A percentile compares a stretch with the other conserved stretches of the same genome.
These are phyloP conservation scores for Planococcus citri DNA, from an alignment of 1,140 invertebrate genomes.

Conservation along the genomic window DNA sequence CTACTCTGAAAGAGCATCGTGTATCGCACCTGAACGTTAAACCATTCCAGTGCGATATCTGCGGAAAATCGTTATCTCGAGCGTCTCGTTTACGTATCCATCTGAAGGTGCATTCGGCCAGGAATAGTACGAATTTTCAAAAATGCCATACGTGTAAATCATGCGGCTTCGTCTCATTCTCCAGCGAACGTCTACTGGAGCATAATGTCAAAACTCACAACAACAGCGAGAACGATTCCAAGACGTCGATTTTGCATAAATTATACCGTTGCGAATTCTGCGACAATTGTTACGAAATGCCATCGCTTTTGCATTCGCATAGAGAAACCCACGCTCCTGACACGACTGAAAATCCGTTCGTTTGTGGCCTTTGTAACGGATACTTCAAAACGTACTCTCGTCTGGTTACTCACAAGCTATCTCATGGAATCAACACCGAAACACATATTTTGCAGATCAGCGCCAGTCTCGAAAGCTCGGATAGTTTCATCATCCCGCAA, in stretches of 20 bases:
- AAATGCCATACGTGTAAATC: slow-evolving; percentile 33
- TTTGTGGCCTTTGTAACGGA: slow-evolving; percentile 35
- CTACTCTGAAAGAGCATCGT: slow-evolving; percentile 39
- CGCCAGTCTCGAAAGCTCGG: slow-evolving; percentile 27
- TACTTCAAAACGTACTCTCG: slow-evolving; percentile 40
- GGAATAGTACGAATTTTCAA: slow-evolving; percentile 31
- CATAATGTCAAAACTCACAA: slow-evolving; percentile 20
- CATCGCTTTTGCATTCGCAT: slow-evolving; percentile 23
- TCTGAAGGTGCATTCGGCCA: slow-evolving; percentile 35
- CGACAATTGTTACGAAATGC: slow-evolving; percentile 33
- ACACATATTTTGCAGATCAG: slow-evolving; percentile 27
- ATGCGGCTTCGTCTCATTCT: slow-evolving; percentile 22
- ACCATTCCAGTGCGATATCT: slow-evolving; percentile 42
- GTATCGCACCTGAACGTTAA: slow-evolving; percentile 41
- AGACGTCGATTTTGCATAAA: slow-evolving; percentile 35
- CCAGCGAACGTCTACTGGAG: neutral
- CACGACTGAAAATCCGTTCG: slow-evolving; percentile 13
- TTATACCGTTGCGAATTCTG: slow-evolving; percentile 40
- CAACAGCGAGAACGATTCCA: slow-evolving; percentile 28
- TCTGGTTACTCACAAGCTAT: slow-evolving; percentile 39
- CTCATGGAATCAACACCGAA: slow-evolving; percentile 40
- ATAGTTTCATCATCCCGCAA: slow-evolving; percentile 38
- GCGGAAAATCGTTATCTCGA: slow-evolving; percentile 38
- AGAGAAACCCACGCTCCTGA: slow-evolving; percentile 14
- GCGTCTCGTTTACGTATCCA: slow-evolving; percentile 38